Base-by-base conservation (phyloP, 1,140 invertebrate species). In the Ditylenchus dipsaci region DNA sequence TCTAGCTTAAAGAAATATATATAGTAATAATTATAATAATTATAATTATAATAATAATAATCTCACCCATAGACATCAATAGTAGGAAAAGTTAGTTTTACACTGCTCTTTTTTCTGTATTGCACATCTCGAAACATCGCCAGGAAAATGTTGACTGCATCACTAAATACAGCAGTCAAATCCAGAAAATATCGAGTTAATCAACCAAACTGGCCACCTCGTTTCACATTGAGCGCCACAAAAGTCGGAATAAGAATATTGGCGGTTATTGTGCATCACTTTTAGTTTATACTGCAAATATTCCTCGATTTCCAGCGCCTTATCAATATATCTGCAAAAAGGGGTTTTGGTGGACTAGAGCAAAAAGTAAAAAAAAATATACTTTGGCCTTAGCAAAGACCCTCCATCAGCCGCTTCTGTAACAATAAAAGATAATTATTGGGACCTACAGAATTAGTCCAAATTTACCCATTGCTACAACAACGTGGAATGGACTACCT, bases 221-320 rank as follows among this genome's bases (percentile, higher is more conserved):
- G 77, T 82, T 42, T 80, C 78, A 47, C 78, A 80, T 70, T 80
- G 78, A 1, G 79, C 76, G 19, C 78, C 78, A 62, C 78, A 80
- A 60, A 80, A 80, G 43, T 80, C 78, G 1, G 76, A 79, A 66
- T 80, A 80, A 19, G 78, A 66, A 42, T 76, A 80, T 17, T 26
- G 56, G 29, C 57, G 47, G 15, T 69, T 69, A 65, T 78, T 76
- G 58, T 77, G 75, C 38, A 62, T 42, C 19, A 68, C 69, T 66
- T 78, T 78, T 7, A 80, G 67, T 68, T 79, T 76, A 60, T 82
- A 80, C 43, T 80, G 78, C 17, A 80, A 65, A 57, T 66, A 82
- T 17, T 82, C 77, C 59, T 80, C 78, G 19, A 80, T 78, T 69
- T 80, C 78, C 13, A 80, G 60, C 9, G 78, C 79, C 49, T 73